Evolutionary conservation across 2,113 vertebrate species (phyloP).

Genomic region (Cathartes aura): DNA sequence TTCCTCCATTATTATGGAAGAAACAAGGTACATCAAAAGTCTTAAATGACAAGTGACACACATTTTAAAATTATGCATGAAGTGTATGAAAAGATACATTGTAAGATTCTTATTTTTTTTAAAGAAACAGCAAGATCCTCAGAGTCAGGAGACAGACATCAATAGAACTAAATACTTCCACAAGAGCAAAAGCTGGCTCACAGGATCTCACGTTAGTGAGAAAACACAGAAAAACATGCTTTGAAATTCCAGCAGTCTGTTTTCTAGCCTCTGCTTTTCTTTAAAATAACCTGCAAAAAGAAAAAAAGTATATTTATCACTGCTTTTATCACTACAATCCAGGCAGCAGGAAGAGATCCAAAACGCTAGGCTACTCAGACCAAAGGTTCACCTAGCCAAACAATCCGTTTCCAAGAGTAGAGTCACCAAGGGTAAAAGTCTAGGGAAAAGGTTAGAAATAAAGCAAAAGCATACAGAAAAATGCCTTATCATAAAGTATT

Average conservation of each 20-base stretch:
- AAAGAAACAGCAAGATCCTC: background rate
- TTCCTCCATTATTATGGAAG: background rate
- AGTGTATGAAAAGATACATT: background rate
- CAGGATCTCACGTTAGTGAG: background rate
- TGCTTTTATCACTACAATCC: background rate
- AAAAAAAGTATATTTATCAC: conserved; percentile 29
- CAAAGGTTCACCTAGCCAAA: background rate
- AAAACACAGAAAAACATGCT: background rate
- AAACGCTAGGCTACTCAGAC: background rate
- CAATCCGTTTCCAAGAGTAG: background rate
- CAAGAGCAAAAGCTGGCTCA: background rate
- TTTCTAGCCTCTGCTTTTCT: conserved; percentile 81
- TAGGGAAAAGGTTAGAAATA: background rate
- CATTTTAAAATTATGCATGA: background rate
- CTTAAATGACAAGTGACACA: background rate
- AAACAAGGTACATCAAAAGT: background rate
- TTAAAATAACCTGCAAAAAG: conserved; percentile 77
- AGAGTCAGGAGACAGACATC: background rate
- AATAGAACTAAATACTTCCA: background rate
- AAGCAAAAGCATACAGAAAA: background rate
- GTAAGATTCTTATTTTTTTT: background rate
- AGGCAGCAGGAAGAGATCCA: background rate
- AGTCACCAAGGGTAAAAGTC: background rate
- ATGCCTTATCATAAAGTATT: background rate
- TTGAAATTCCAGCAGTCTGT: conserved; percentile 39